Base-by-base conservation (phyloP, 2,888 invertebrate species). In the Andrena hattorfiana region DNA sequence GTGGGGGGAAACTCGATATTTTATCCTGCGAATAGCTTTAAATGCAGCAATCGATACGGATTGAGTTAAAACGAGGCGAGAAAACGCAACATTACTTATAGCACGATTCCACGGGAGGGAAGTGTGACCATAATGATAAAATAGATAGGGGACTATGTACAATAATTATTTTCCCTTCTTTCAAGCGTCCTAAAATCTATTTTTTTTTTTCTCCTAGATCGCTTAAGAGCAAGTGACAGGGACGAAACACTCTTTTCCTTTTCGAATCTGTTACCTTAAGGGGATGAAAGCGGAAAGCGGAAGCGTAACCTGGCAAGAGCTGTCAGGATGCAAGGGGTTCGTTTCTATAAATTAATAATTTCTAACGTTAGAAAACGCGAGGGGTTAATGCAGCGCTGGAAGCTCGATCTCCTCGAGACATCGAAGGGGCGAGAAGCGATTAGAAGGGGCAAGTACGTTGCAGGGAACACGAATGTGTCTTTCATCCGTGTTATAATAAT, bases 131-230 rank as follows among this genome's bases (percentile, higher is more conserved):
- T 51, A 28, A 42, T 66, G 28, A 54, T 56, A 56, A 23, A 56
- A 56, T 26, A 56, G 26, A 51, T n/a, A 76, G 67, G 62, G 64
- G 60, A 60, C 66, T 87, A 87, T 87, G 62, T 87, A 87, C 86
- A 87, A 87, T 67, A 32, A 80, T 80, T 32, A 16, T 63, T 59
- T 35, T 54, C 28, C 10, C 59, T 59, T 66, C 23, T 48, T 20
- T 48, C 23, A 30, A 70, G 51, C 81, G 68, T 54, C 16, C 35
- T 56, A 74, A 60, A 60, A 66, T 60, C 48, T 68, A 42, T 8
- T 28, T 42, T 49, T 30, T 28, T 42, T 49, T 30, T 26, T 48
- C 56, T 32, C n/a, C 30, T 16, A 26, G 54, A 4, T 28, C 42
- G n/a, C 20, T 54, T 5, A 26, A 48, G 3, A 30, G 16, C 28